These are phyloP conservation scores for Dolichoris vasculosae DNA, from an alignment of 1,140 invertebrate genomes.

Conservation along the genomic window DNA sequence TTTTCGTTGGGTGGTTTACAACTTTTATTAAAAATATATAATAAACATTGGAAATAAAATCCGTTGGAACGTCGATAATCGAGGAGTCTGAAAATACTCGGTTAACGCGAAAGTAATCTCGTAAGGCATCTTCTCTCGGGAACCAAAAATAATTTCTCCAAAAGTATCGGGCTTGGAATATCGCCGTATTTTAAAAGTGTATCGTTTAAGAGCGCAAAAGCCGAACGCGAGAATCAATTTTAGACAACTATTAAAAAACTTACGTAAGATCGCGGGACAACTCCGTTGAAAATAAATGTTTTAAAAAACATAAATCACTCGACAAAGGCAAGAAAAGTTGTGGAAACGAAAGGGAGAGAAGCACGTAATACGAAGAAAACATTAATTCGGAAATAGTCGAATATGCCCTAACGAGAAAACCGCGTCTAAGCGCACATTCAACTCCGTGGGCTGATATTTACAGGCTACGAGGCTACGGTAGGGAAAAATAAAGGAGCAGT, in stretches of 20 bases:
- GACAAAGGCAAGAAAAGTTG: neutral
- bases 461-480: neutral
- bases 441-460: constrained; percentile 21
- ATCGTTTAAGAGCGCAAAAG: neutral
- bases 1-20: too few species aligned
- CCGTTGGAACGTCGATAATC: too few species aligned
- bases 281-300: neutral
- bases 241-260: neutral
- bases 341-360: constrained; percentile 18
- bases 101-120: too few species aligned
- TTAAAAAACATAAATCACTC: neutral
- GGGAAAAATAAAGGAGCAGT: neutral
- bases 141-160: neutral
- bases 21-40: too few species aligned
- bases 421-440: neutral
- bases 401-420: constrained; percentile 11
- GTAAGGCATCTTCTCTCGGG: too few species aligned
- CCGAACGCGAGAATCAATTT: neutral
- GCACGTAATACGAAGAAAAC: neutral
- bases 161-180: neutral
- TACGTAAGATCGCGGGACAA: neutral
- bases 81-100: too few species aligned
- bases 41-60: too few species aligned
- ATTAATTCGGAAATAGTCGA: constrained; percentile 37
- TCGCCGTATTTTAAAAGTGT: neutral